Percentiles rank a stretch among this genome's conserved stretches.
These are phyloP conservation scores for Mylabris phalerata DNA, from an alignment of 1,140 invertebrate genomes.

Conservation along the genomic window DNA sequence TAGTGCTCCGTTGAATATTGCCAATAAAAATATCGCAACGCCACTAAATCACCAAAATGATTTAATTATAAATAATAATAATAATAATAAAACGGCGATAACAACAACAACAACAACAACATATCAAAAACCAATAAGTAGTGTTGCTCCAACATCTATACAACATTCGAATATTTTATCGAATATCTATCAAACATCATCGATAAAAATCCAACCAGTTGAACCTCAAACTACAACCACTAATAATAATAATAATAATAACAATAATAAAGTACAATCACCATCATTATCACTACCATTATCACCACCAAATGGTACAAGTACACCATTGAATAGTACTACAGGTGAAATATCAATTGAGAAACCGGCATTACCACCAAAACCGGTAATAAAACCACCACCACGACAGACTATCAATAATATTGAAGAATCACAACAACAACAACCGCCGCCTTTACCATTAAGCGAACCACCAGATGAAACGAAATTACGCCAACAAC, in stretches of 20 bases:
- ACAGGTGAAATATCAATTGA: slow-evolving; percentile 49
- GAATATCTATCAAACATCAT: slow-evolving; percentile 72
- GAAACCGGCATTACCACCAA: slow-evolving; percentile 67
- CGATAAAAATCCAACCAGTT: slow-evolving; percentile 72
- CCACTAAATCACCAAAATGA: slow-evolving; percentile 49
- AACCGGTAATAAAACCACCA: slow-evolving; percentile 54
- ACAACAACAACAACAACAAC: slow-evolving; percentile 5
- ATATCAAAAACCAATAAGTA: slow-evolving; percentile 64
- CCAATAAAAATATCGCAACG: slow-evolving; percentile 59
- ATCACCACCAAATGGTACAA: slow-evolving; percentile 52
- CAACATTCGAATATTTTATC: slow-evolving; percentile 60
- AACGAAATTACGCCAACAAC: slow-evolving; percentile 2
- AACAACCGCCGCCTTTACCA: slow-evolving; percentile 36
- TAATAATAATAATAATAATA: no score
- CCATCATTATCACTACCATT: slow-evolving; percentile 45
- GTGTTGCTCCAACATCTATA: slow-evolving; percentile 68
- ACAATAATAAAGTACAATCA: slow-evolving; percentile 31
- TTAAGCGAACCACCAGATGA: slow-evolving; percentile 42
- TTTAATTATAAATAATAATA: slow-evolving; percentile 31
- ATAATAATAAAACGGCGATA: slow-evolving; percentile 15
- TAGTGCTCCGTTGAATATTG: slow-evolving; percentile 56
- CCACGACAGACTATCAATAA: slow-evolving; percentile 44
- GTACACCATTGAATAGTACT: slow-evolving; percentile 48
- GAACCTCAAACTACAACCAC: slow-evolving; percentile 64
- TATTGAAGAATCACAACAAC: slow-evolving; percentile 28